phyloP scores from a whole-genome alignment of 2,888 invertebrate genomes.

The Sphaerophoria taeniata region DNA sequence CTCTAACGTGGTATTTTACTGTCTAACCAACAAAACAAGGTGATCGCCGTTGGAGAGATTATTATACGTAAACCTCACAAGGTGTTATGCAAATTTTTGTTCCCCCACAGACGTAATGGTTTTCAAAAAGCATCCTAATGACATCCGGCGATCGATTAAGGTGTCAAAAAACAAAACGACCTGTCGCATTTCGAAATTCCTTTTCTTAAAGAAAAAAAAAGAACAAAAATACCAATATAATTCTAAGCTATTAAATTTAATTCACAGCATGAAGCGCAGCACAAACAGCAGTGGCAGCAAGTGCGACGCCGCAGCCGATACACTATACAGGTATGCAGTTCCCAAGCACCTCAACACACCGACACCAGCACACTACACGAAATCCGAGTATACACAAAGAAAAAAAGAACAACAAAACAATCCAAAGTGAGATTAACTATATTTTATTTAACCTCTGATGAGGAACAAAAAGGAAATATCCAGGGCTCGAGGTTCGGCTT shows the following conservation, averaged over 20 bases:
- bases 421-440: conserved; percentile 27
- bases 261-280: conserved; percentile 41
- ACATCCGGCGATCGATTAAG: conserved; percentile 31
- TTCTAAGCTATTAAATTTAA: conserved; percentile 39
- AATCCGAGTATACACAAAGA: not conserved
- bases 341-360: not conserved
- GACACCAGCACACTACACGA: not conserved
- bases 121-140: conserved; percentile 11
- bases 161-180: conserved; percentile 39
- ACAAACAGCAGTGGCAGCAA: conserved; percentile 10
- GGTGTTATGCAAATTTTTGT: not conserved
- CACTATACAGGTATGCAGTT: conserved; percentile 3
- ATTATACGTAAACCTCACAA: not conserved
- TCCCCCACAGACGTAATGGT: not conserved
- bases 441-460: conserved; percentile 5
- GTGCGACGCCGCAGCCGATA: conserved; percentile 4
- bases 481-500: not conserved
- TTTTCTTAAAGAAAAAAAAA: conserved; percentile 14
- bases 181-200: conserved; percentile 36
- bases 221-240: not conserved
- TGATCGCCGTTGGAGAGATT: not conserved
- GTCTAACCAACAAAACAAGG: too few relatives aligned
- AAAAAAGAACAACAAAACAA: conserved; percentile 21
- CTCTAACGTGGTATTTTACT: too few relatives aligned
- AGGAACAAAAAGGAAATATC: conserved; percentile 5